Percentiles rank a stretch among this genome's conserved stretches.
These are phyloP conservation scores for Picathartes gymnocephalus DNA, from an alignment of 2,113 vertebrate species.

Conservation along the genomic window DNA sequence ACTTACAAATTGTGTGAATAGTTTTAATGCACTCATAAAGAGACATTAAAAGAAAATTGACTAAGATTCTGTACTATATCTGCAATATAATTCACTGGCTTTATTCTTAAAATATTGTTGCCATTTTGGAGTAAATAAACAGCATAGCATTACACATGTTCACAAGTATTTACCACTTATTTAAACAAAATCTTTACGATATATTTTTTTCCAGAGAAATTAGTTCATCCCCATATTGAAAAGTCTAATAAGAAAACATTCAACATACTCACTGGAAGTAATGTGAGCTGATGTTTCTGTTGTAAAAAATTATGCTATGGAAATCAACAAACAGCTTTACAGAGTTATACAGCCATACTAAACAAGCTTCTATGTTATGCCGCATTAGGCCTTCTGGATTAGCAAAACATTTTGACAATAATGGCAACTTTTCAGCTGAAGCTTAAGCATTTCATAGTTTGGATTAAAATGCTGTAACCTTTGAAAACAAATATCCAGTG, in stretches of 20 bases:
- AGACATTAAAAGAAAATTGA: constrained; percentile 64
- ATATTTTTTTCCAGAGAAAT: constrained; percentile 59
- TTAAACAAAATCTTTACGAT: constrained; percentile 59
- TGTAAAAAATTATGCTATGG: constrained; percentile 59
- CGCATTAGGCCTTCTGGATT: constrained; percentile 65
- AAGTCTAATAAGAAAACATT: constrained; percentile 69
- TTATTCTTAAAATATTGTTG: constrained; percentile 77
- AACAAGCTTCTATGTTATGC: constrained; percentile 57
- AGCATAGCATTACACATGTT: constrained; percentile 68
- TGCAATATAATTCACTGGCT: constrained; percentile 63
- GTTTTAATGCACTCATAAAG: constrained; percentile 68
- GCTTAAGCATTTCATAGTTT: constrained; percentile 60
- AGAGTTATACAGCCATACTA: constrained; percentile 61
- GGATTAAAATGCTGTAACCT: constrained; percentile 57
- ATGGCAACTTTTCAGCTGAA: constrained; percentile 56
- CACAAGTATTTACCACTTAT: constrained; percentile 70
- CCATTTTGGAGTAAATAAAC: constrained; percentile 68
- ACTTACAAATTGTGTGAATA: constrained; percentile 72
- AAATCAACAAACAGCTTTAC: constrained; percentile 57
- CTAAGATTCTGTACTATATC: constrained; percentile 53
- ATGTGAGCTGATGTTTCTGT: constrained; percentile 36
- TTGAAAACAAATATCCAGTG: constrained; percentile 58
- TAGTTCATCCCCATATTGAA: constrained; percentile 70
- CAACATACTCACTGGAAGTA: constrained; percentile 46
- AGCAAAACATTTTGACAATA: constrained; percentile 63